Percentiles rank a stretch among this genome's conserved stretches.
These are phyloP conservation scores for Paralichthys olivaceus DNA, from an alignment of 2,113 vertebrate genomes.

Conservation along the genomic window DNA sequence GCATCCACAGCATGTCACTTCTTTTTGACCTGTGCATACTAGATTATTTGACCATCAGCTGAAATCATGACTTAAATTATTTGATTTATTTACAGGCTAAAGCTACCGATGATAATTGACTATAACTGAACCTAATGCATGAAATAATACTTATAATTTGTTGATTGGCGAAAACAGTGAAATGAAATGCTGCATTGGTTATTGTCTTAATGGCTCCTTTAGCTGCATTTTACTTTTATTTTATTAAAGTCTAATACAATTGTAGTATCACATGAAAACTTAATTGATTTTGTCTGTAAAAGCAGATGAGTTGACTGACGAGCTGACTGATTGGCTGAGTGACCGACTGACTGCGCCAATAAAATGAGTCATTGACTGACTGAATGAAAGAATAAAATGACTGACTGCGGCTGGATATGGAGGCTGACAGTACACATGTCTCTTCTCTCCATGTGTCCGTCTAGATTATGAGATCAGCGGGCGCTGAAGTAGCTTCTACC, in stretches of 20 bases:
- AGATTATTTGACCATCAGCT: not conserved
- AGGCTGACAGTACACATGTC: slow-evolving; percentile 62
- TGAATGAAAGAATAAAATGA: slow-evolving; percentile 56
- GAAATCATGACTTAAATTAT: not conserved
- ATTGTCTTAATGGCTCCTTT: not conserved
- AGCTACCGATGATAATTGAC: not conserved
- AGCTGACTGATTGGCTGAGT: slow-evolving; percentile 25
- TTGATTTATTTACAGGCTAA: not conserved
- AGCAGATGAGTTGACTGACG: slow-evolving; percentile 28
- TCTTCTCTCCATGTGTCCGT: slow-evolving; percentile 47
- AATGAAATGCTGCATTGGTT: not conserved
- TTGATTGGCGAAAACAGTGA: too few species aligned
- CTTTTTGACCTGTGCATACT: not conserved
- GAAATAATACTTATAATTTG: not conserved
- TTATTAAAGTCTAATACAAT: too few species aligned
- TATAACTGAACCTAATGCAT: not conserved
- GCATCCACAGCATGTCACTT: not conserved
- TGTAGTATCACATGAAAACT: not conserved
- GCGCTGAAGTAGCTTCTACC: slow-evolving; percentile 27
- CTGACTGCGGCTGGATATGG: slow-evolving; percentile 67
- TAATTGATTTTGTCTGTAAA: slow-evolving; percentile 9
- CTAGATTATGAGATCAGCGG: slow-evolving; percentile 59
- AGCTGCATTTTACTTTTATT: too few species aligned
- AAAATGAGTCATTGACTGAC: slow-evolving; percentile 41
- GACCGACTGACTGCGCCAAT: slow-evolving; percentile 44